These are phyloP conservation scores for Streptopelia turtur DNA, from an alignment of 2,797 vertebrate species.

Conservation along the genomic window DNA sequence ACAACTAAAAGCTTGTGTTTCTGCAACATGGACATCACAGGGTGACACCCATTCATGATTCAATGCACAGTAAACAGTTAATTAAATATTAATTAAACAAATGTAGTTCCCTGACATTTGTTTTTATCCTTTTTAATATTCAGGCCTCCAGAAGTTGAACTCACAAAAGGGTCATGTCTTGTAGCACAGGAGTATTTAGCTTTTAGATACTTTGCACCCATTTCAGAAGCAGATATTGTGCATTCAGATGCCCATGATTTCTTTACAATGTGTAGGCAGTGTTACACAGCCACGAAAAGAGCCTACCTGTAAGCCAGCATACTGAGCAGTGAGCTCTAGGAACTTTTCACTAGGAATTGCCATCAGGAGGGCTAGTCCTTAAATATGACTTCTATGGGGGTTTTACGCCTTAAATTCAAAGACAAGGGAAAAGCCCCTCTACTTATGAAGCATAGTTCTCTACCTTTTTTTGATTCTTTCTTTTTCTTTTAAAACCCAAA, in stretches of 20 bases:
- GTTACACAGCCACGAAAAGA: accelerated
- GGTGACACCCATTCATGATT: background rate
- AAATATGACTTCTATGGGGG: accelerated
- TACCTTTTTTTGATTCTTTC: accelerated
- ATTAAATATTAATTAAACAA: background rate
- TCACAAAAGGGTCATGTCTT: accelerated
- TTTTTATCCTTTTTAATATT: background rate
- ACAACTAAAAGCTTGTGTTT: background rate
- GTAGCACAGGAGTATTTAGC: background rate
- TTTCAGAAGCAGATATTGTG: background rate
- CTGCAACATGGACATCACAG: background rate
- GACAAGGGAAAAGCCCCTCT: background rate
- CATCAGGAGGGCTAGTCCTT: background rate
- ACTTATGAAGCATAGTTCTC: background rate
- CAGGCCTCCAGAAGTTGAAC: background rate
- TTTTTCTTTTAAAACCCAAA: background rate
- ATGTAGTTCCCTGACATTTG: background rate
- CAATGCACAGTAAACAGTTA: background rate
- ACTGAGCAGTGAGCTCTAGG: background rate
- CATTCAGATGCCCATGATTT: background rate
- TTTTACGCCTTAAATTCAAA: background rate
- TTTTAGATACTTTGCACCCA: background rate
- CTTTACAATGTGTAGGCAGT: accelerated
- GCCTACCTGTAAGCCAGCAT: accelerated
- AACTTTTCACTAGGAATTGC: background rate